These are phyloP conservation scores for Epinotia demarniana DNA, from an alignment of 2,888 invertebrate species.

Conservation along the genomic window DNA sequence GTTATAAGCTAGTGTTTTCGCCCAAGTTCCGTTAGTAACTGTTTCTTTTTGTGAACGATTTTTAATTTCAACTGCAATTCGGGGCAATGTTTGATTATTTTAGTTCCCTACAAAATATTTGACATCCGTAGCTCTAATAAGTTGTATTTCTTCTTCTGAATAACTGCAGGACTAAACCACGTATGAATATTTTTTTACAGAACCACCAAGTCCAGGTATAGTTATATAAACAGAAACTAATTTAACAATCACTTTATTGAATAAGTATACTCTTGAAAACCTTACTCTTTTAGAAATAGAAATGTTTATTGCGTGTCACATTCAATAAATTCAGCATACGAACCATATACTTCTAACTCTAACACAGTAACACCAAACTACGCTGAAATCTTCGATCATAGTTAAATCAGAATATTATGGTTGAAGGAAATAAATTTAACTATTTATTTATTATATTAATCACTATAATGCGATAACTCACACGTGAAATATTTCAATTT, in stretches of 20 bases:
- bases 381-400: background rate
- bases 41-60: background rate
- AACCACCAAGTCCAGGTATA: background rate
- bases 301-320: too few relatives aligned
- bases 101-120: background rate
- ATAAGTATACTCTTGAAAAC: background rate
- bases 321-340: background rate
- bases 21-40: background rate
- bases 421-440: background rate
- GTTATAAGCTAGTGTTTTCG: background rate
- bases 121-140: background rate
- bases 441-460: background rate
- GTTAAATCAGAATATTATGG: background rate
- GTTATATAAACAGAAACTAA: background rate
- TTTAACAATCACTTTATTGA: background rate
- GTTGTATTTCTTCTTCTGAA: background rate
- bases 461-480: background rate
- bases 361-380: background rate
- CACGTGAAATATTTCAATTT: background rate
- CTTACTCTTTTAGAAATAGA: background rate
- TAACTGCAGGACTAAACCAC: background rate
- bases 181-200: conserved; percentile 1
- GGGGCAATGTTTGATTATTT: background rate
- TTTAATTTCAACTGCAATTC: background rate
- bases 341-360: background rate